Evolutionary conservation across 2,797 vertebrate genomes (phyloP).

Genomic region (Alectoris magna): DNA sequence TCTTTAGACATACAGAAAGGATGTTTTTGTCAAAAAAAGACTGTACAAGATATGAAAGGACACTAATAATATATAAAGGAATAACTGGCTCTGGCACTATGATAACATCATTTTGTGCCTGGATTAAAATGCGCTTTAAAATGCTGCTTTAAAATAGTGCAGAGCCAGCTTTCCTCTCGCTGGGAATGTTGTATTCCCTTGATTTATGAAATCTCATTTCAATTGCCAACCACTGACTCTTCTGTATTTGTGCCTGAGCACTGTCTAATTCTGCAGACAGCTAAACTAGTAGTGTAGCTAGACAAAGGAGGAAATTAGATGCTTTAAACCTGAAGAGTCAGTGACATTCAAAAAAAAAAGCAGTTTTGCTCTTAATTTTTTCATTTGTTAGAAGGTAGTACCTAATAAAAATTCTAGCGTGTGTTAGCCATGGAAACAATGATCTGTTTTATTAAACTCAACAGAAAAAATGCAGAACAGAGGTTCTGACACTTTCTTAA

Average conservation of each 20-base stretch:
- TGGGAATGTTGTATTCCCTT: not conserved
- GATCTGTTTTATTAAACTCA: slow-evolving; percentile 22
- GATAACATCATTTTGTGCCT: slow-evolving; percentile 36
- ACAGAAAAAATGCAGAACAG: slow-evolving; percentile 14
- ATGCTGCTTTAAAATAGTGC: slow-evolving; percentile 26
- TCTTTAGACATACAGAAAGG: not conserved
- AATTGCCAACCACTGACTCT: slow-evolving; percentile 31
- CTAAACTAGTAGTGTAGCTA: slow-evolving; percentile 5
- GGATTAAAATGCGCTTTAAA: slow-evolving; percentile 29
- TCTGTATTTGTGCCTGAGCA: slow-evolving; percentile 32
- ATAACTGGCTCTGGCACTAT: not conserved
- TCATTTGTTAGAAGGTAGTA: slow-evolving; percentile 50
- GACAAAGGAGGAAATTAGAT: slow-evolving; percentile 44
- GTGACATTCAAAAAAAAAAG: slow-evolving; percentile 58
- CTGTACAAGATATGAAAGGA: not conserved
- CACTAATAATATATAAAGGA: not conserved
- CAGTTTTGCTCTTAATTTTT: slow-evolving; percentile 35
- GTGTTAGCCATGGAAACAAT: slow-evolving; percentile 33
- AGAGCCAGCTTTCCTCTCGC: not conserved
- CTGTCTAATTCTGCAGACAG: slow-evolving; percentile 40
- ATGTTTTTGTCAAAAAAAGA: not conserved
- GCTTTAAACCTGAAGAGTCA: slow-evolving; percentile 41
- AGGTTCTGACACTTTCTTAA: slow-evolving; percentile 36
- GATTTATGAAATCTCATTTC: slow-evolving; percentile 69
- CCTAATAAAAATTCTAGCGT: slow-evolving; percentile 41